Evolutionary conservation across 2,113 vertebrate species (phyloP), one percentile per base, ranked within the genome.

Genomic region (Geococcyx californianus): DNA sequence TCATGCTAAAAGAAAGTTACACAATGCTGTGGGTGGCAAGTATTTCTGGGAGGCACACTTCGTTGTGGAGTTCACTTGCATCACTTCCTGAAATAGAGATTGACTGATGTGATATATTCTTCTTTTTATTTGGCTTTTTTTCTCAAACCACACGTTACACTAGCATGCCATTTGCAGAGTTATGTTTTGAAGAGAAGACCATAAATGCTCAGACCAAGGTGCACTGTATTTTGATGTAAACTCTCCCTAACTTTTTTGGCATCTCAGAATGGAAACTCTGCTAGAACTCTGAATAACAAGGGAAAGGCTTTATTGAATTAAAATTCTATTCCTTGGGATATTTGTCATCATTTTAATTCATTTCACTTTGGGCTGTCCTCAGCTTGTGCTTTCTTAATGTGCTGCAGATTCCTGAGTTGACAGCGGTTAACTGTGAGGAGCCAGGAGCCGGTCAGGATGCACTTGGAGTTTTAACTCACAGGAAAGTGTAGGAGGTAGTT

Each of bases 401-500:
- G 84, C 63, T 91, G 36, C 88, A 91, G 88, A 89, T 91, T 89
- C 96, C 36, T 2, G 10, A 93, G 81, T 62, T 88, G 80, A 83
- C 63, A 72, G 68, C 1, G 63, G 15, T 17, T 77, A 59, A 74
- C 47, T 31, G 42, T 60, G 52, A 87, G 44, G 40, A 90, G 78
- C 62, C 68, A 92, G 74, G 52, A 86, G 55, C 72, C 81, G 75
- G 64, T 84, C 73, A 84, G 83, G 54, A 64, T 90, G 80, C 73
- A 89, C 11, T 36, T 40, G n/a, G 68, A 79, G n/a, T 74, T 94
- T 90, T 68, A 88, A 93, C 44, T 90, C 47, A 92, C 83, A 93
- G 95, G 93, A 94, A 97, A 93, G 88, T 93, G 93, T 96, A 96
- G 95, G 95, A 95, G 76, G 83, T 82, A 64, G 87, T 89, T 92